A percentile compares a stretch with the other conserved stretches of the same genome.
These are phyloP conservation scores for Procambarus clarkii DNA, from an alignment of 1,140 invertebrate genomes.

Conservation along the genomic window DNA sequence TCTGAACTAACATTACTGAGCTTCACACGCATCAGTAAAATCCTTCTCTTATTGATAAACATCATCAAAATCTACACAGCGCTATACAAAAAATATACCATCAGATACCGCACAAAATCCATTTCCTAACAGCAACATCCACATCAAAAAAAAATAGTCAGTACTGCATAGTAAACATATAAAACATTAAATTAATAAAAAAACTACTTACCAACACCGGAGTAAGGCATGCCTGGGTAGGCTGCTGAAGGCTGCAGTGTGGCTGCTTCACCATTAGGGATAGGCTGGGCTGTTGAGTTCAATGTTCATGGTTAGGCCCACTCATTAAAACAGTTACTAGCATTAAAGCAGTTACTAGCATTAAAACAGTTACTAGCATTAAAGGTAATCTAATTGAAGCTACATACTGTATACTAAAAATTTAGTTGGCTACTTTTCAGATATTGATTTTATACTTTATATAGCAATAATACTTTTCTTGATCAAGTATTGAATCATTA, in stretches of 20 bases:
- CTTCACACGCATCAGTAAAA: background rate
- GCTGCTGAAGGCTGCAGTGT: conserved; percentile 85
- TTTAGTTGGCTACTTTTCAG: too few relatives aligned
- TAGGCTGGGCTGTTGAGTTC: conserved; percentile 86
- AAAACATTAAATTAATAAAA: background rate
- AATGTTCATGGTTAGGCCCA: conserved; percentile 29
- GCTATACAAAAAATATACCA: conserved; percentile 26
- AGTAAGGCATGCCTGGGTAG: conserved; percentile 92
- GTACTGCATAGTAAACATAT: conserved; percentile 30
- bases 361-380: too few relatives aligned
- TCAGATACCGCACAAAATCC: conserved; percentile 52
- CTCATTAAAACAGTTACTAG: too few relatives aligned
- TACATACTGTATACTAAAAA: too few relatives aligned
- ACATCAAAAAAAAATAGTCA: conserved; percentile 41
- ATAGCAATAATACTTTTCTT: too few relatives aligned
- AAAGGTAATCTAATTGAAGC: too few relatives aligned
- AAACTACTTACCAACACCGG: conserved; percentile 85
- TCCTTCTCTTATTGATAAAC: background rate
- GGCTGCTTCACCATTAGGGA: conserved; percentile 89
- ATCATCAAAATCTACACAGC: background rate
- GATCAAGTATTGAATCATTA: too few relatives aligned
- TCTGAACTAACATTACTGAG: background rate
- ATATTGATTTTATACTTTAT: too few relatives aligned
- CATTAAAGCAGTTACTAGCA: too few relatives aligned
- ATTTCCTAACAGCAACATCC: conserved; percentile 57